phyloP scores from a whole-genome alignment of 2,888 invertebrate species.

The Sinotaia quadrata region DNA sequence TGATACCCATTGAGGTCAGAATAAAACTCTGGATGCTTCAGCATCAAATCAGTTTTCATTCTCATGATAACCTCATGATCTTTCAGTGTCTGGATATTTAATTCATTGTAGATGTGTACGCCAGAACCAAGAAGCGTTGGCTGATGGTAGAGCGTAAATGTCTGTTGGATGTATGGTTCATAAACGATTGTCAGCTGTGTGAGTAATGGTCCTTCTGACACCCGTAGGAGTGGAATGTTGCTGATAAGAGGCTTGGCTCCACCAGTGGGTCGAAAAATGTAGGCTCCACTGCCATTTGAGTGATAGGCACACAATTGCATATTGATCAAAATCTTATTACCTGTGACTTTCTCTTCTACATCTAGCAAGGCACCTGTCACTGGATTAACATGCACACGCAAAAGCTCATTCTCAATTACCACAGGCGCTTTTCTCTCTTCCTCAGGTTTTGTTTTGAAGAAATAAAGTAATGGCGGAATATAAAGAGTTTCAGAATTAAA shows the following conservation, averaged over 20 bases:
- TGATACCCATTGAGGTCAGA: slow-evolving; percentile 70
- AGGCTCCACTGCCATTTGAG: slow-evolving; percentile 75
- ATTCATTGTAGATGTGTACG: slow-evolving; percentile 54
- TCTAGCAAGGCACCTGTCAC: slow-evolving; percentile 77
- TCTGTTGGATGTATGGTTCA: slow-evolving; percentile 49
- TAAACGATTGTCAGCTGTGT: slow-evolving; percentile 86
- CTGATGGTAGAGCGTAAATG: slow-evolving; percentile 52
- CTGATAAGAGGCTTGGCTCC: slow-evolving; percentile 48
- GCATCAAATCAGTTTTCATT: slow-evolving; percentile 51
- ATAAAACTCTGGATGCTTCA: slow-evolving; percentile 56
- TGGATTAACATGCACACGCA: slow-evolving; percentile 52
- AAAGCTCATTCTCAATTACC: slow-evolving; percentile 52
- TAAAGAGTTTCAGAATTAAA: slow-evolving; percentile 44
- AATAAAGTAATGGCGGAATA: slow-evolving; percentile 41
- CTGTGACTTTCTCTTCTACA: slow-evolving; percentile 83
- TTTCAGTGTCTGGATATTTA: slow-evolving; percentile 52
- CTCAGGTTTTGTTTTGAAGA: slow-evolving; percentile 41
- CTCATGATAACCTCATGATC: slow-evolving; percentile 68
- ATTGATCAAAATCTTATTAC: slow-evolving; percentile 77
- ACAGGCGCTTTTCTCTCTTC: slow-evolving; percentile 30
- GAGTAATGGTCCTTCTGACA: slow-evolving; percentile 87
- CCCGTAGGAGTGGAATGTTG: slow-evolving; percentile 78
- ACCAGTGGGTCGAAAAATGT: slow-evolving; percentile 65
- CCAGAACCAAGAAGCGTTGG: slow-evolving; percentile 50
- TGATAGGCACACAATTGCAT: slow-evolving; percentile 86